Percentiles rank a stretch among this genome's conserved stretches.
Conservation (phyloP, 2,797 vertebrate genomes). For the Microctenopoma lineatum region DNA sequence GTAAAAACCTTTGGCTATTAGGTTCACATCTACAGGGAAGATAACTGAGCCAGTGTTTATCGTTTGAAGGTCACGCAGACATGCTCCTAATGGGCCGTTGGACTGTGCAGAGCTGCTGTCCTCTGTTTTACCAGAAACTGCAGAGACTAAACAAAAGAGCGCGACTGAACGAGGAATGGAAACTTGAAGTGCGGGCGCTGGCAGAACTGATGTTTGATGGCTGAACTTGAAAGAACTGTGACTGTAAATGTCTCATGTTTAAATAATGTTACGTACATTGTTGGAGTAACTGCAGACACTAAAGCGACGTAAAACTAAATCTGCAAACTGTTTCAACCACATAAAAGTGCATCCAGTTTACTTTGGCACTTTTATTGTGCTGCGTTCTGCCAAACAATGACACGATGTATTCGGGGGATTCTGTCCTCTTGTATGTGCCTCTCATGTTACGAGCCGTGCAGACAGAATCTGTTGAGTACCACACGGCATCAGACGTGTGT, state of each 20-base stretch:
- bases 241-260: neutral
- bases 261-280: neutral
- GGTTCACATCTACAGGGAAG: neutral
- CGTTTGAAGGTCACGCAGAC: constrained; percentile 20
- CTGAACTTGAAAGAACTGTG: constrained; percentile 3
- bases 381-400: neutral
- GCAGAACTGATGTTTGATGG: neutral
- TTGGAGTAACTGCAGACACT: neutral
- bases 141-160: constrained; percentile 6
- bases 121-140: constrained; percentile 4
- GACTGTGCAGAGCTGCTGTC: neutral
- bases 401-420: neutral
- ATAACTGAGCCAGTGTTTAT: constrained; percentile 7
- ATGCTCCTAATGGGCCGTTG: constrained; percentile 12
- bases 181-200: constrained; percentile 8
- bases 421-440: neutral
- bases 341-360: neutral
- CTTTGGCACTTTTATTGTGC: neutral
- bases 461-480: neutral
- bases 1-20: neutral
- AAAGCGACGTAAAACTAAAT: neutral
- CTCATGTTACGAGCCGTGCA: neutral
- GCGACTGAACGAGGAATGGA: constrained; percentile 55
- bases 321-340: neutral
- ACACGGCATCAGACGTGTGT: neutral